phyloP scores from a whole-genome alignment of 2,797 vertebrate species.

The Melanotaenia nigrans region DNA sequence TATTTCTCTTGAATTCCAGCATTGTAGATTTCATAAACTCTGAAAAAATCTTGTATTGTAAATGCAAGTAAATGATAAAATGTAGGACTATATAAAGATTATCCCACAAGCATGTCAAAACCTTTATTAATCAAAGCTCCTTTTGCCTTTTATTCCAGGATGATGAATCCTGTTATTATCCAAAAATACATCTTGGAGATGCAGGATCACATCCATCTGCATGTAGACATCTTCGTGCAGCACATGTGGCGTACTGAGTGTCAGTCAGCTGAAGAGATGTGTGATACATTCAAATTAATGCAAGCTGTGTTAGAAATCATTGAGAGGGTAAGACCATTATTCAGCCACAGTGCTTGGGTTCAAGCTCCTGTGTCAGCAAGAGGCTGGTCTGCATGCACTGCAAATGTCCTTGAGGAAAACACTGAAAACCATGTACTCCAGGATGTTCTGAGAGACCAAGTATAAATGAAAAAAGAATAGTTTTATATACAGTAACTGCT shows the following conservation, averaged over 20 bases:
- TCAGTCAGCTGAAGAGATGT: slow-evolving; percentile 21
- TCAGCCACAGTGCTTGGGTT: slow-evolving; percentile 18
- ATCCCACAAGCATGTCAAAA: neutral
- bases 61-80: neutral
- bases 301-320: slow-evolving; percentile 13
- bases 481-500: slow-evolving; percentile 12
- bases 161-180: neutral
- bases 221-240: slow-evolving; percentile 2
- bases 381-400: slow-evolving; percentile 1
- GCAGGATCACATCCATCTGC: neutral
- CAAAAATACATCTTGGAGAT: neutral
- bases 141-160: slow-evolving; percentile 2
- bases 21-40: neutral
- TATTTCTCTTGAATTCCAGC: no score
- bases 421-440: slow-evolving; percentile 10
- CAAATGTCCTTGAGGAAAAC: slow-evolving; percentile 41
- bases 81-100: neutral
- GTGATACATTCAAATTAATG: slow-evolving; percentile 41
- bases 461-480: slow-evolving; percentile 15
- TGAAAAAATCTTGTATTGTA: neutral
- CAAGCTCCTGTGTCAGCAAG: slow-evolving; percentile 35
- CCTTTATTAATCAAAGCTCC: neutral
- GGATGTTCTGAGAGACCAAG: neutral
- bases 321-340: slow-evolving; percentile 11
- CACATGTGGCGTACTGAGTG: slow-evolving; percentile 3